Conservation (phyloP, 2,888 invertebrate genomes). For the Leucozona laternaria region DNA sequence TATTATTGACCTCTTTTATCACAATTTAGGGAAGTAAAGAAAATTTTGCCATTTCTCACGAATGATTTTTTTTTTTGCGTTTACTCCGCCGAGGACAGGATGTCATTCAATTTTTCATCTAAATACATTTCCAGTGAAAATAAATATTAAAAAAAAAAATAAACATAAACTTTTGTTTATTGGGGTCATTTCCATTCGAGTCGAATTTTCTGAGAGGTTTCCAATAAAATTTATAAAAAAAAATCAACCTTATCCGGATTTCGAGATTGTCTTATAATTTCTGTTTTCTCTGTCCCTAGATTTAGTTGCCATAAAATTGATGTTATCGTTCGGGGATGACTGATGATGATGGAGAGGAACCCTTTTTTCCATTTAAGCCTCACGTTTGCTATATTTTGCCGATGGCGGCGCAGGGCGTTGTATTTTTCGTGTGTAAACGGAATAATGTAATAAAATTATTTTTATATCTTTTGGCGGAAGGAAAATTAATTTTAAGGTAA, state of each 20-base stretch:
- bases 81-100: constrained; percentile 27
- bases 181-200: constrained; percentile 12
- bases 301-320: constrained; percentile 37
- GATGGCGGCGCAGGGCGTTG: background rate
- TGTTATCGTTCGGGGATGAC: constrained; percentile 26
- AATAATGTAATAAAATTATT: constrained; percentile 5
- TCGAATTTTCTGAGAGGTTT: background rate
- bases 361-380: background rate
- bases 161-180: constrained; percentile 16
- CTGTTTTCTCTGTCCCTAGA: background rate
- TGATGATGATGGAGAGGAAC: constrained; percentile 6
- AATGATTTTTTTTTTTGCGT: constrained; percentile 24
- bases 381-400: background rate
- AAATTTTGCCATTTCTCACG: constrained; percentile 18
- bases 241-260: constrained; percentile 23
- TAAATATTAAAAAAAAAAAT: background rate
- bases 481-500: constrained; percentile 8
- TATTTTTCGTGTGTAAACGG: background rate
- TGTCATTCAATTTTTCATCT: constrained; percentile 65
- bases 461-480: constrained; percentile 6
- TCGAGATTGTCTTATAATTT: constrained; percentile 8
- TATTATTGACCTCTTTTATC: constrained; percentile 62
- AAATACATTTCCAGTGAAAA: constrained; percentile 44
- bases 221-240: constrained; percentile 4
- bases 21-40: constrained; percentile 38